Evolutionary conservation across 2,888 invertebrate genomes (phyloP).

Genomic region (Drosophila pegasa): DNA sequence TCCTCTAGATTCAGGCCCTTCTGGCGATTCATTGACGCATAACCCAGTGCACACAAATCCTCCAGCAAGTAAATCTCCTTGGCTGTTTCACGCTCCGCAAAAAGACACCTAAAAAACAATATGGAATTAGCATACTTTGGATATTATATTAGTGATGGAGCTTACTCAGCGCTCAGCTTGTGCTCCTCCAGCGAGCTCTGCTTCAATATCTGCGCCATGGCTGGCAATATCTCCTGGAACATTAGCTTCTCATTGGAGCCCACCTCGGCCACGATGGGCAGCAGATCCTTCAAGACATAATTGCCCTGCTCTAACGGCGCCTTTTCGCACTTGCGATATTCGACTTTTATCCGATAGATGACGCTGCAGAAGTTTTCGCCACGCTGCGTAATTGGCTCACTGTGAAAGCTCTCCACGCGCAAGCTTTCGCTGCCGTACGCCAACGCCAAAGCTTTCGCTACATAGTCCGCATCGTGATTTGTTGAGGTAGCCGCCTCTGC

Average conservation of each 20-base stretch:
- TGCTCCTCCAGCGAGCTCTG: conserved; percentile 21
- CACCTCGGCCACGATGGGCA: conserved; percentile 61
- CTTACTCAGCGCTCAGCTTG: conserved; percentile 67
- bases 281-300: conserved; percentile 69
- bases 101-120: conserved; percentile 57
- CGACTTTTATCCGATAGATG: conserved; percentile 66
- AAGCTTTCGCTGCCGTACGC: conserved; percentile 44
- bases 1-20: conserved; percentile 86
- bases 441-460: conserved; percentile 52
- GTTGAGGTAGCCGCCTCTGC: conserved; percentile 4
- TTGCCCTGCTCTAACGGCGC: conserved; percentile 33
- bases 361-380: conserved; percentile 81
- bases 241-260: conserved; percentile 71
- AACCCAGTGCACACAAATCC: conserved; percentile 85
- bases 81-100: conserved; percentile 44
- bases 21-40: conserved; percentile 85
- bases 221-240: conserved; percentile 68
- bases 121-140: neutral
- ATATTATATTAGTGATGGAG: no score
- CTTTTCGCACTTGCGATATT: conserved; percentile 42
- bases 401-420: conserved; percentile 44
- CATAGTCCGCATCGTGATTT: conserved; percentile 29
- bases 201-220: conserved; percentile 57
- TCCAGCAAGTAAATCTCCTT: conserved; percentile 79
- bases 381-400: conserved; percentile 39